A percentile compares a stretch with the other conserved stretches of the same genome.
phyloP scores from a whole-genome alignment of 1,140 invertebrate genomes.

The Sesamia nonagrioides region DNA sequence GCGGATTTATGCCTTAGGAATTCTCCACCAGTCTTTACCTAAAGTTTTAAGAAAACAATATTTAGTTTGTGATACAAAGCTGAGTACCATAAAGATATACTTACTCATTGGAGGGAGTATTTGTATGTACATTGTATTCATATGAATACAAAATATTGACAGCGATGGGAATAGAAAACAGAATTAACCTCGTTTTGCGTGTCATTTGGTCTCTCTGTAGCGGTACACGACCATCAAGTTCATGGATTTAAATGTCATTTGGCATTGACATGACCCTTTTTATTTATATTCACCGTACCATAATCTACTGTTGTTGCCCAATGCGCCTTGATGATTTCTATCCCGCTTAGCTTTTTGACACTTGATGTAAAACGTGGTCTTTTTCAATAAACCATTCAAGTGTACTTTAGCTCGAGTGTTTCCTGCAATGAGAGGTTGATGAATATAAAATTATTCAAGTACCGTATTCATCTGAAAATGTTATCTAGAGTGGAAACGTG shows the following conservation, averaged over 20 bases:
- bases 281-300: conserved; percentile 18
- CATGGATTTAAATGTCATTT: conserved; percentile 48
- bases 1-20: no score
- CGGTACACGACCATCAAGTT: conserved; percentile 43
- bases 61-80: neutral
- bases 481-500: conserved; percentile 41
- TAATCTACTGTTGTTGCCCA: conserved; percentile 2
- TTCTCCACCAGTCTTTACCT: no score
- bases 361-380: conserved; percentile 4
- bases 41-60: neutral
- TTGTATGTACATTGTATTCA: no score
- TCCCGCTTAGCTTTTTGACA: conserved; percentile 1
- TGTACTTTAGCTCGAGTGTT: conserved; percentile 13
- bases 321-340: neutral
- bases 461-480: conserved; percentile 18
- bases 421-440: conserved; percentile 27
- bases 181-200: conserved; percentile 42
- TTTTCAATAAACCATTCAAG: conserved; percentile 14
- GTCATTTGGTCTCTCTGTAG: conserved; percentile 44
- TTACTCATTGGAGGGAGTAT: neutral
- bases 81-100: neutral
- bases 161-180: conserved; percentile 37
- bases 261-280: conserved; percentile 13
- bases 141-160: conserved; percentile 45
- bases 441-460: conserved; percentile 30